A percentile compares a stretch with the other conserved stretches of the same genome.
These are phyloP conservation scores for Bilobella aurantiaca DNA, from an alignment of 1,140 invertebrate species.

Conservation along the genomic window DNA sequence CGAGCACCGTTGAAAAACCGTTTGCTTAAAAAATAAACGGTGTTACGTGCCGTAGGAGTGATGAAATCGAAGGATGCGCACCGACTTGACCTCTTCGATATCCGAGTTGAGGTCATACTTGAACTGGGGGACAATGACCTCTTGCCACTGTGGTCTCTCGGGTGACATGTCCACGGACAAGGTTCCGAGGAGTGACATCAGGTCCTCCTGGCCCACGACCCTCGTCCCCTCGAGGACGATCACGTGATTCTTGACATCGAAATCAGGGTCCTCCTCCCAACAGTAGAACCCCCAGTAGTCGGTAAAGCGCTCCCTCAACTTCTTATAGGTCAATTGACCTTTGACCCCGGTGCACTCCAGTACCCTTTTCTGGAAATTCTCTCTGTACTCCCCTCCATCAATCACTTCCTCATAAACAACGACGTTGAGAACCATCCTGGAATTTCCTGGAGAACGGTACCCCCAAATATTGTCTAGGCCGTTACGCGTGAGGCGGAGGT, in stretches of 20 bases:
- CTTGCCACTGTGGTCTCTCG: conserved; percentile 20
- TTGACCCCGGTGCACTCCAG: background rate
- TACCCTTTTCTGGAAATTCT: conserved; percentile 7
- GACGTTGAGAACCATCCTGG: background rate
- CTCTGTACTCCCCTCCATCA: conserved; percentile 4
- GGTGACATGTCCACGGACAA: conserved; percentile 18
- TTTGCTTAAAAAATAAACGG: background rate
- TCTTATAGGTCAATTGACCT: conserved; percentile 12
- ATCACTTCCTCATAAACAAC: conserved; percentile 8
- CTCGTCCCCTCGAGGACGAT: background rate
- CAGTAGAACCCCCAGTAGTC: conserved; percentile 12
- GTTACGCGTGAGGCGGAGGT: background rate
- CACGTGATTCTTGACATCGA: conserved; percentile 22
- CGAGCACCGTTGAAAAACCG: background rate
- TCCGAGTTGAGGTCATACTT: background rate
- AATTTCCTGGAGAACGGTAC: conserved; percentile 2
- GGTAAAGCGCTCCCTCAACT: conserved; percentile 10
- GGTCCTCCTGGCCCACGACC: conserved; percentile 7
- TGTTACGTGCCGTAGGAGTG: conserved; percentile 4
- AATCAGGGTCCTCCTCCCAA: conserved; percentile 12
- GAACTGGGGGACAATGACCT: conserved; percentile 17
- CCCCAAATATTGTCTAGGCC: conserved; percentile 22
- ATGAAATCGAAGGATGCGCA: conserved; percentile 6
- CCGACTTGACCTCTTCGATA: background rate
- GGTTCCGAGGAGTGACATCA: background rate